phyloP scores from a whole-genome alignment of 1,140 invertebrate genomes.

The Apocrypta bakeri region DNA sequence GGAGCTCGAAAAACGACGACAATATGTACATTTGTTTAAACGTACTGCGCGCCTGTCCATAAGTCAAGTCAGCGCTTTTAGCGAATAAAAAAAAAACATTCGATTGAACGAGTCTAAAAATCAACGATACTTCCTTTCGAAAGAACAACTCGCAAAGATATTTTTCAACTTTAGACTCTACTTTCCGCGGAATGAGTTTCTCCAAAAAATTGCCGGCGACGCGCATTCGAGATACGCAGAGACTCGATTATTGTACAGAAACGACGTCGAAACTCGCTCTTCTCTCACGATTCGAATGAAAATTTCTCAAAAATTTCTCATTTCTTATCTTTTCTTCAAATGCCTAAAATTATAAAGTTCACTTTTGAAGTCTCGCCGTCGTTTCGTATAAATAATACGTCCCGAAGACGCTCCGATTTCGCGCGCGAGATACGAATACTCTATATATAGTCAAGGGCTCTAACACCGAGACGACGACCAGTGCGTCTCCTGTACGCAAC shows the following conservation, averaged over 20 bases:
- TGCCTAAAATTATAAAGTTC: background rate
- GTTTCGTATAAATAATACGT: no score
- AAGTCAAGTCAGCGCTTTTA: slow-evolving; percentile 5
- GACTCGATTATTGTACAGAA: no score
- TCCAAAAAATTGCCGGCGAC: background rate
- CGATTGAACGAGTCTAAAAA: background rate
- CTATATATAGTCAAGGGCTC: slow-evolving; percentile 9
- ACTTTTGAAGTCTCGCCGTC: no score
- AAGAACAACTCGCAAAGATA: background rate
- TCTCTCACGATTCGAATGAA: no score
- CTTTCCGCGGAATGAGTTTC: background rate
- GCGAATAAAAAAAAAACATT: background rate
- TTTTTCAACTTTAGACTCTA: background rate
- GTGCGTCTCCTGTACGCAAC: background rate
- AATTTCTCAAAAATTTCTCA: no score
- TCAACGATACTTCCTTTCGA: background rate
- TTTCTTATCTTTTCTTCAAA: background rate
- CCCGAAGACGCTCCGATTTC: background rate
- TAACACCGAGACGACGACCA: background rate
- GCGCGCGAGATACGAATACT: background rate
- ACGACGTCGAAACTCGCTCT: background rate
- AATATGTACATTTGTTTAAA: slow-evolving; percentile 32
- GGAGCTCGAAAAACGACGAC: background rate
- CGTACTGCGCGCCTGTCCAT: background rate
- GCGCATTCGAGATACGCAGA: background rate